phyloP scores from a whole-genome alignment of 2,797 vertebrate species.

The Spondyliosoma cantharus region DNA sequence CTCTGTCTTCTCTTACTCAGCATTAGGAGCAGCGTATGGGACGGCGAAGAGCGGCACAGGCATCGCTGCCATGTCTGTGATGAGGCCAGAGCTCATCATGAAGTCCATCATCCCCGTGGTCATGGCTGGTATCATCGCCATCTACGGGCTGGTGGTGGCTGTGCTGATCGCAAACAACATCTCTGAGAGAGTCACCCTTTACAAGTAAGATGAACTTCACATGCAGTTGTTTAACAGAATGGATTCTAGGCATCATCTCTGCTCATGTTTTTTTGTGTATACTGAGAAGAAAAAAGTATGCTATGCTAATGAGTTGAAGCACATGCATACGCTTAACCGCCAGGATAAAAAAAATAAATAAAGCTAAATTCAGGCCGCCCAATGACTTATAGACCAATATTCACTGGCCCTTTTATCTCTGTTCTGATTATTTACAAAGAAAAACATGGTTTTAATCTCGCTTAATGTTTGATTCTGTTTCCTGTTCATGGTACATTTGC shows the following conservation, averaged over 20 bases:
- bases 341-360: not conserved
- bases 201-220: slow-evolving; percentile 87
- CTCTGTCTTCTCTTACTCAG: slow-evolving; percentile 75
- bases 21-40: slow-evolving; percentile 97
- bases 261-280: not conserved
- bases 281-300: not conserved
- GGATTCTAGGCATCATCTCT: not conserved
- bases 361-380: not conserved
- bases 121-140: slow-evolving; percentile 99
- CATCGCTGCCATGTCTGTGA: slow-evolving; percentile 99
- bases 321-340: too few species aligned
- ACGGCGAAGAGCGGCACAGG: slow-evolving; percentile 98
- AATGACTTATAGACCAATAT: not conserved
- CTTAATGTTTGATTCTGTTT: not conserved
- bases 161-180: slow-evolving; percentile 98
- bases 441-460: not conserved
- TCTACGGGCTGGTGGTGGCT: slow-evolving; percentile 98
- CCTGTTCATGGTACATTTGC: not conserved
- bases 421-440: not conserved
- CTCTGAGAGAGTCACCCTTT: slow-evolving; percentile 86
- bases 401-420: not conserved
- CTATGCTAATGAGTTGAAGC: not conserved
- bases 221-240: not conserved
- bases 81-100: slow-evolving; percentile 99
- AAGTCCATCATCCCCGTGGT: slow-evolving; percentile 99